These are phyloP conservation scores for Drosophila aldrichi DNA, from an alignment of 2,888 invertebrate species.

Conservation along the genomic window DNA sequence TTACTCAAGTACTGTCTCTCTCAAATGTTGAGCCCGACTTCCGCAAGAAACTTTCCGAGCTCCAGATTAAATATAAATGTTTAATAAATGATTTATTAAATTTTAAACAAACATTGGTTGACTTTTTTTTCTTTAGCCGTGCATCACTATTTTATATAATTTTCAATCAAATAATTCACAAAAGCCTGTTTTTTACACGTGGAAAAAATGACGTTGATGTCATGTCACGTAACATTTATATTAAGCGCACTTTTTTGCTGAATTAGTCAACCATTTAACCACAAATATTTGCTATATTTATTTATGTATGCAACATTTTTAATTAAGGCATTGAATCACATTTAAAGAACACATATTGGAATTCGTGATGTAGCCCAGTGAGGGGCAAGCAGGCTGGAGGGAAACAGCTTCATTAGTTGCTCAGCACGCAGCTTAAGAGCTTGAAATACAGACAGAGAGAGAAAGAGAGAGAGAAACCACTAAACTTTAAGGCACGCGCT, in stretches of 20 bases:
- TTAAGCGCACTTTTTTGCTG: constrained; percentile 9
- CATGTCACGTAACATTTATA: constrained; percentile 19
- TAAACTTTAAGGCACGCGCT: constrained; percentile 72
- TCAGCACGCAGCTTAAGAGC: constrained; percentile 59
- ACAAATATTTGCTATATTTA: constrained; percentile 53
- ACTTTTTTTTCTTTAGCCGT: neutral
- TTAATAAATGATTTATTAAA: neutral
- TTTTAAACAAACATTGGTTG: neutral
- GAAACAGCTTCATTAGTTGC: constrained; percentile 74
- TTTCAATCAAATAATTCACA: constrained; percentile 20
- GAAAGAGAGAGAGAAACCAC: constrained; percentile 44
- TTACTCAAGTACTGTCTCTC: too few species aligned
- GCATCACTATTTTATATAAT: constrained; percentile 1
- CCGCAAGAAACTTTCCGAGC: neutral
- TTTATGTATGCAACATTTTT: constrained; percentile 41
- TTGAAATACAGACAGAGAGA: constrained; percentile 24
- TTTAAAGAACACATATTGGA: constrained; percentile 21
- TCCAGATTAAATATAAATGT: neutral
- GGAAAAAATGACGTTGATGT: constrained; percentile 23
- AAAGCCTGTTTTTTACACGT: constrained; percentile 32
- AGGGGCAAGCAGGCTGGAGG: neutral
- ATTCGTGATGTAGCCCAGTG: neutral
- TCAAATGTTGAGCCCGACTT: too few species aligned
- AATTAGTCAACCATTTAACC: constrained; percentile 48
- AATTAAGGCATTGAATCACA: constrained; percentile 55